Evolutionary conservation across 2,888 invertebrate species (phyloP), one percentile per base, ranked within the genome.

Genomic region (Trachelus iudaicus): DNA sequence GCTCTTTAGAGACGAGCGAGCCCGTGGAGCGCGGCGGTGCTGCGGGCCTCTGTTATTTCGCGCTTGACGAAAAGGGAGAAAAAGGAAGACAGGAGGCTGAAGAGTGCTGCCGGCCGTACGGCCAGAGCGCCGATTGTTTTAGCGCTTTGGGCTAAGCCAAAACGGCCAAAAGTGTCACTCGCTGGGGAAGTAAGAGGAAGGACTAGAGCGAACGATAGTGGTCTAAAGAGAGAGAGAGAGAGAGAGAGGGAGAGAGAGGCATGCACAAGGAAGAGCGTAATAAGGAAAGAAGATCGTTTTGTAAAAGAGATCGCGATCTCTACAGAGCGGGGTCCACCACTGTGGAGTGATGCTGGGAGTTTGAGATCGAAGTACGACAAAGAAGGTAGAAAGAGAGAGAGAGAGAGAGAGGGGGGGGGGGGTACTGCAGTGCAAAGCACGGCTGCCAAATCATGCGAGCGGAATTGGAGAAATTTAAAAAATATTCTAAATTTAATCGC

Each of bases 401-500:
- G 69, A 69, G 30, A 82, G 82, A 83, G 83, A n/a, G n/a, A n/a
- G 79, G 33, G 83, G 83, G 83, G 71, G 81, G 15, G 23, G 4
- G 23, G 2, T 1, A 56, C 2, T 9, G 56, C 78, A 73, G 82
- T 78, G 80, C 73, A 76, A 56, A 80, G 79, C 6, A 34, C 31
- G 13, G 35, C 78, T 91, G 91, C 91, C 91, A 91, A 91, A 91
- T 91, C 88, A 90, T 89, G 84, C 90, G 87, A 88, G 85, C 87
- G 91, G 91, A 91, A 91, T 91, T 86, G 89, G 87, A 90, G 88
- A 91, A 91, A 91, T 91, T 91, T 90, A 91, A 91, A 91, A 91
- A 91, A 90, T 91, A 91, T 91, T 91, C 91, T 91, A 91, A 91
- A 91, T 91, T 91, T 90, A 91, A 91, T 91, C 90, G 87, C 83